Percentiles rank a stretch among this genome's conserved stretches.
Evolutionary conservation across 2,888 invertebrate genomes (phyloP).

Genomic region (Deilephila porcellus): DNA sequence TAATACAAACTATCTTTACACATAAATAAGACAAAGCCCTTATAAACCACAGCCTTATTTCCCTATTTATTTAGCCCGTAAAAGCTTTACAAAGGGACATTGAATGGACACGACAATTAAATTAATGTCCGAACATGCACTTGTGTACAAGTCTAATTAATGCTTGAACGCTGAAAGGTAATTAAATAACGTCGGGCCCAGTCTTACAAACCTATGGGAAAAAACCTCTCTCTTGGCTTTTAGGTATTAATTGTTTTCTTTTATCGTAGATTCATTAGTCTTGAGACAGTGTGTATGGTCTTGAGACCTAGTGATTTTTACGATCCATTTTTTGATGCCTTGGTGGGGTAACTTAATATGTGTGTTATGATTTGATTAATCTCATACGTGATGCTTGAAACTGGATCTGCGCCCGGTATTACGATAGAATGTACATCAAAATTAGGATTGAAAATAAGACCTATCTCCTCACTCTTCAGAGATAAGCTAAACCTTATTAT

Average conservation of each 20-base stretch:
- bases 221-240: not conserved
- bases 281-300: too few relatives aligned
- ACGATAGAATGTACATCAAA: too few relatives aligned
- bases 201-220: not conserved
- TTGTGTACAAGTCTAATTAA: not conserved
- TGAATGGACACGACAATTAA: constrained; percentile 8
- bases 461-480: too few relatives aligned
- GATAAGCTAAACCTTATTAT: too few relatives aligned
- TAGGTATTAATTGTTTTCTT: not conserved
- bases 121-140: constrained; percentile 16
- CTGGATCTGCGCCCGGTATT: too few relatives aligned
- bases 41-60: not conserved
- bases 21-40: not conserved
- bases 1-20: not conserved
- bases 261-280: not conserved
- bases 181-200: constrained; percentile 4
- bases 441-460: too few relatives aligned
- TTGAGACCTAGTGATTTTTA: too few relatives aligned
- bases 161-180: constrained; percentile 6
- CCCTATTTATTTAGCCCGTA: not conserved
- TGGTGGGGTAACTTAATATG: too few relatives aligned
- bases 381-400: too few relatives aligned
- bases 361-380: too few relatives aligned
- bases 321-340: too few relatives aligned
- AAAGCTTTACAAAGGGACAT: not conserved